Evolutionary conservation across 2,888 invertebrate species (phyloP).

Genomic region (Himalopsyche tibetana): DNA sequence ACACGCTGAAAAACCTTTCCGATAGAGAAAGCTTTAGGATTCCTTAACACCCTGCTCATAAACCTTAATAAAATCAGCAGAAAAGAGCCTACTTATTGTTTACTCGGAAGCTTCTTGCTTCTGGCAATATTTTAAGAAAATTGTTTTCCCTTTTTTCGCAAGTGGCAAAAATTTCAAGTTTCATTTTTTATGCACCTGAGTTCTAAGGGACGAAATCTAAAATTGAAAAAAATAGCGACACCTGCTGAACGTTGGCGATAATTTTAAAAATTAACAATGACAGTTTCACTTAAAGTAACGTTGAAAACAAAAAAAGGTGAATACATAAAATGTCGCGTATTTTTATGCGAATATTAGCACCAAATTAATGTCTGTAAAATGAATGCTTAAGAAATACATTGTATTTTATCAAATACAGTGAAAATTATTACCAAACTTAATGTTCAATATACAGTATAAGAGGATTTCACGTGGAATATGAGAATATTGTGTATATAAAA

Average conservation of each 20-base stretch:
- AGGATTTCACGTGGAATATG: too few species aligned
- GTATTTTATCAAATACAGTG: too few species aligned
- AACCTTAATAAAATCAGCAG: constrained; percentile 30
- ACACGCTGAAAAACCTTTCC: neutral
- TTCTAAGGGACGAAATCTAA: constrained; percentile 3
- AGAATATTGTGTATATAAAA: too few species aligned
- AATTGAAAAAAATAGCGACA: neutral
- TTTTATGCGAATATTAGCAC: too few species aligned
- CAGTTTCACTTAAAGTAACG: neutral
- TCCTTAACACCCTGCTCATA: constrained; percentile 12
- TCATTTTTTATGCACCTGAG: constrained; percentile 10
- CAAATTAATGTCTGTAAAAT: too few species aligned
- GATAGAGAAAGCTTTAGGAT: constrained; percentile 31
- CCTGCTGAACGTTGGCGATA: neutral
- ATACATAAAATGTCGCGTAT: too few species aligned
- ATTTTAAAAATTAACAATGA: neutral
- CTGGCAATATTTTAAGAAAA: constrained; percentile 10
- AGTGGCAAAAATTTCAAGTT: neutral
- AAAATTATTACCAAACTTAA: too few species aligned
- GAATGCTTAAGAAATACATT: too few species aligned
- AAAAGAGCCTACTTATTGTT: constrained; percentile 26
- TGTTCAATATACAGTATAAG: too few species aligned
- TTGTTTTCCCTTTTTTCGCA: neutral
- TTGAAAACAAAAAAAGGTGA: too few species aligned
- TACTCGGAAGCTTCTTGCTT: constrained; percentile 6